Conservation (phyloP, 2,113 vertebrate species). For the Lepus americanus region DNA sequence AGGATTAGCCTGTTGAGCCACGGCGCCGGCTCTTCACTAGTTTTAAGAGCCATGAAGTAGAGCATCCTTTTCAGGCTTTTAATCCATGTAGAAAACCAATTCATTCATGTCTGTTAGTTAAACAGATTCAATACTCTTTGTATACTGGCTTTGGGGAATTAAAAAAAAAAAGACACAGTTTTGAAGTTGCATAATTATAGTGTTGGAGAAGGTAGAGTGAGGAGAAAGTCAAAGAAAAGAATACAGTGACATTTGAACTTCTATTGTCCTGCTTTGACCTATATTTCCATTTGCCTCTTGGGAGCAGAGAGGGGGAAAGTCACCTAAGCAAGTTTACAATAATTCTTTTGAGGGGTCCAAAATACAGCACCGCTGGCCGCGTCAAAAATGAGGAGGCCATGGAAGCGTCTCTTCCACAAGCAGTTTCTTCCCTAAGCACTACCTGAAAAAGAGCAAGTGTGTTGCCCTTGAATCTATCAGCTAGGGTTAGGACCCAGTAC, state of each 20-base stretch:
- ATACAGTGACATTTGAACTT: not conserved
- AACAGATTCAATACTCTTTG: not conserved
- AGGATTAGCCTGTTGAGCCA: no score
- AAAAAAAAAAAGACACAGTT: not conserved
- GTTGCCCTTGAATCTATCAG: not conserved
- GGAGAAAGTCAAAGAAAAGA: not conserved
- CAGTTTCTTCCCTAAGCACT: not conserved
- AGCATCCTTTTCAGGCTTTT: not conserved
- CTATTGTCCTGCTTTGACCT: not conserved
- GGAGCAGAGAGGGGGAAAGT: not conserved
- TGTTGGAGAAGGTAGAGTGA: not conserved
- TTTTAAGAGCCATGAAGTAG: not conserved
- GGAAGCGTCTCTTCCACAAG: not conserved
- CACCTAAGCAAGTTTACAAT: not conserved
- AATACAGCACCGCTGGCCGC: not conserved
- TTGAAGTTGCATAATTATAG: not conserved
- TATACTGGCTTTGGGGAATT: not conserved
- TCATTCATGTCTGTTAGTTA: not conserved
- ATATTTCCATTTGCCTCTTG: not conserved
- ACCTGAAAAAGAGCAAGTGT: slow-evolving; percentile 2
- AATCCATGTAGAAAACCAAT: not conserved
- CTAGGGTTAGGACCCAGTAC: not conserved
- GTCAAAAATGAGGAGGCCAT: not conserved
- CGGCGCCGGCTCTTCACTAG: not conserved
- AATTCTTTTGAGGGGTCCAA: not conserved